Evolutionary conservation across 2,113 vertebrate genomes (phyloP).

Genomic region (Amblyopsis rosae): DNA sequence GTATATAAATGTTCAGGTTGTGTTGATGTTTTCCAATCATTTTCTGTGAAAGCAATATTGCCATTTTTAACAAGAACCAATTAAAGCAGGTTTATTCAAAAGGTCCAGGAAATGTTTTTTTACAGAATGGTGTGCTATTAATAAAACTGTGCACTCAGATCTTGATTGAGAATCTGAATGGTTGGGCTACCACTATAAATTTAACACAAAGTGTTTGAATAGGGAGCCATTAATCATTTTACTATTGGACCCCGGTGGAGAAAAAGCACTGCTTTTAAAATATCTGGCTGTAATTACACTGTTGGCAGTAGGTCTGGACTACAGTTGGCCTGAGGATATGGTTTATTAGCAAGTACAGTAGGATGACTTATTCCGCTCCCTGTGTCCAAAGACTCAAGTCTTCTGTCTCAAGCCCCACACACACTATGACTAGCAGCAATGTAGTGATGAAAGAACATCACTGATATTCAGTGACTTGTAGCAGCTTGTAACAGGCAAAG

Average conservation of each 20-base stretch:
- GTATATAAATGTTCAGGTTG: too few relatives aligned
- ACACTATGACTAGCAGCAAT: too few relatives aligned
- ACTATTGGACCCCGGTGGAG: conserved; percentile 55
- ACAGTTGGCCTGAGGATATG: conserved; percentile 48
- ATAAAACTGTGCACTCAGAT: conserved; percentile 74
- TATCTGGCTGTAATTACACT: conserved; percentile 76
- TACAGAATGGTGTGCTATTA: conserved; percentile 61
- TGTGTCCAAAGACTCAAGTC: conserved; percentile 21
- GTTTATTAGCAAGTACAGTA: conserved; percentile 50
- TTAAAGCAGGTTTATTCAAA: conserved; percentile 69
- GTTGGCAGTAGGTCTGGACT: conserved; percentile 37
- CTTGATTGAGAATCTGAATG: conserved; percentile 65
- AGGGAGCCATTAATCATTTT: conserved; percentile 74
- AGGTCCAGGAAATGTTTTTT: conserved; percentile 66
- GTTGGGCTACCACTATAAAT: conserved; percentile 65
- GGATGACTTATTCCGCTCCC: conserved; percentile 3
- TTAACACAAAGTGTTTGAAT: conserved; percentile 71
- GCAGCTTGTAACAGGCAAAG: too few relatives aligned
- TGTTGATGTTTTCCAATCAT: too few relatives aligned
- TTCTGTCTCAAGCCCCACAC: too few relatives aligned
- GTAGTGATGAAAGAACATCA: too few relatives aligned
- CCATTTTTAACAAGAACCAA: conserved; percentile 69
- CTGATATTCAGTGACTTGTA: too few relatives aligned
- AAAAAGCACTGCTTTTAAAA: conserved; percentile 49
- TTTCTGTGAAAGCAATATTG: conserved; percentile 31